phyloP scores from a whole-genome alignment of 2,888 invertebrate species.

The Himalopsyche anomala region DNA sequence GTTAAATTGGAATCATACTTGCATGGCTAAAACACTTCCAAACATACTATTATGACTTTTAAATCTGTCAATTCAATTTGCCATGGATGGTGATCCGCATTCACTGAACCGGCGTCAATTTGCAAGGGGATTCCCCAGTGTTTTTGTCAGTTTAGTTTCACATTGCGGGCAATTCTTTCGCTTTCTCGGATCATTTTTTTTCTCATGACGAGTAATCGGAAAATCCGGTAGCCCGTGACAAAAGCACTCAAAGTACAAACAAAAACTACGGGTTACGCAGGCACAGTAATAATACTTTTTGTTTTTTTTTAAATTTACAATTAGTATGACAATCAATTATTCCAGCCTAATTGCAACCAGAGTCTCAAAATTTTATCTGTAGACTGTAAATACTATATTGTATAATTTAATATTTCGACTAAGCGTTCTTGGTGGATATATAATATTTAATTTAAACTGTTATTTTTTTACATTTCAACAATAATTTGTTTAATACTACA shows the following conservation, averaged over 20 bases:
- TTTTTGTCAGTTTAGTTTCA: neutral
- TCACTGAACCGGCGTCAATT: conserved; percentile 11
- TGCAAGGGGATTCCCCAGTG: conserved; percentile 22
- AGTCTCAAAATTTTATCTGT: neutral
- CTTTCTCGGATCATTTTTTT: conserved; percentile 29
- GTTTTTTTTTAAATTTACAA: neutral
- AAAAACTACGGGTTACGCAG: neutral
- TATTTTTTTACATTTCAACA: too few relatives aligned
- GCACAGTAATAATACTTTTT: neutral
- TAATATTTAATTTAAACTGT: too few relatives aligned
- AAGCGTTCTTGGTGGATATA: too few relatives aligned
- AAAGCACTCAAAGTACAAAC: neutral
- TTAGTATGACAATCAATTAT: neutral
- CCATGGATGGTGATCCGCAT: neutral
- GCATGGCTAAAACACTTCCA: conserved; percentile 10
- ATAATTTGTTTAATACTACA: too few relatives aligned
- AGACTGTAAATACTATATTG: too few relatives aligned
- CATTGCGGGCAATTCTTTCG: conserved; percentile 14
- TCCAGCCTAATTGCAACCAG: neutral
- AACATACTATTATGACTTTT: conserved; percentile 9
- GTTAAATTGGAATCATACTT: neutral
- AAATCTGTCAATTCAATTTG: neutral
- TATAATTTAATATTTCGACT: too few relatives aligned
- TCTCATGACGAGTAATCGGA: conserved; percentile 22
- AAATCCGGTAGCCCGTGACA: conserved; percentile 5